A percentile compares a stretch with the other conserved stretches of the same genome.
Conservation (phyloP, 2,888 invertebrate genomes). For the Aproaerema taeniolella region DNA sequence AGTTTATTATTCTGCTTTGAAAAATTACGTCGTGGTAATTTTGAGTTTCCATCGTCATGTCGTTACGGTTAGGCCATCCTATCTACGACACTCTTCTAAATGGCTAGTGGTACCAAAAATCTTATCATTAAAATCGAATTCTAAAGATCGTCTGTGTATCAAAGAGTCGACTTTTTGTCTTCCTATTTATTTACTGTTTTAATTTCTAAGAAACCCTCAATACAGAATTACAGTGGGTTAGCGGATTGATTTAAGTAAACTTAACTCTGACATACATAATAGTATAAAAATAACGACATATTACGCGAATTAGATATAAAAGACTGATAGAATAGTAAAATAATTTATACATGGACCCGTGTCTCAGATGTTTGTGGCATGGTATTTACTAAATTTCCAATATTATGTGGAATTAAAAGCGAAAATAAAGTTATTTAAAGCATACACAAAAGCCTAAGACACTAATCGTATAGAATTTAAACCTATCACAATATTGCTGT, state of each 20-base stretch:
- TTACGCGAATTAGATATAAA: conserved; percentile 41
- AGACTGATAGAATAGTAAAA: conserved; percentile 33
- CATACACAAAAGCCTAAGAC: not conserved
- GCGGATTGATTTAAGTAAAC: conserved; percentile 72
- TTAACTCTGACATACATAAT: conserved; percentile 63
- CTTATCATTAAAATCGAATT: no score
- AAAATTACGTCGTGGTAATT: no score
- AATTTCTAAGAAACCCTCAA: conserved; percentile 76
- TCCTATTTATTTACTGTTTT: no score
- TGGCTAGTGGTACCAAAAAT: no score
- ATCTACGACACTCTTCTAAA: no score
- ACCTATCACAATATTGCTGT: conserved; percentile 49
- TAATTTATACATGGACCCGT: conserved; percentile 29
- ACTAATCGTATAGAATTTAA: conserved; percentile 29
- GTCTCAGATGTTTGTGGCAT: not conserved
- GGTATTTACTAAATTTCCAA: conserved; percentile 16
- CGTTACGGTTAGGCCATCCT: no score
- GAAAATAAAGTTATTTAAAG: conserved; percentile 21
- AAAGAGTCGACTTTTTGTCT: no score
- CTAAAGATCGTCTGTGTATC: no score
- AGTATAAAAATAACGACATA: conserved; percentile 71
- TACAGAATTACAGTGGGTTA: conserved; percentile 74
- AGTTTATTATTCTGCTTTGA: no score
- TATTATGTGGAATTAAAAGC: conserved; percentile 27
- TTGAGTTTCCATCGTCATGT: no score